Base-by-base conservation (phyloP, 2,113 vertebrate species). In the Gobiocypris rarus region DNA sequence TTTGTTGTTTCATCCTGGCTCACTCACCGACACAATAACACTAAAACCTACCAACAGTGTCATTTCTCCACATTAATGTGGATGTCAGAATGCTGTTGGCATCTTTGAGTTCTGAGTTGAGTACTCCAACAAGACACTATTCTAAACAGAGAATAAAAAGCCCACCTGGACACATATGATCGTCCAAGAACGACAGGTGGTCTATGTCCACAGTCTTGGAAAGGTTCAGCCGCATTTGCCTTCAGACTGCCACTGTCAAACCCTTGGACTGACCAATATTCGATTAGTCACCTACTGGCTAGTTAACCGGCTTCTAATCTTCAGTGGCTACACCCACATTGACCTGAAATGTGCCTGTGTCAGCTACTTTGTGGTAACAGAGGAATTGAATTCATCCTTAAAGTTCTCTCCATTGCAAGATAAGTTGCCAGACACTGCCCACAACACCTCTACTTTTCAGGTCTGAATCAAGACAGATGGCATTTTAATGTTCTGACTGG, bases 101-200 rank as follows among this genome's bases (percentile, higher is more conserved):
- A 75, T 75, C 26, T 54, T 31, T 11, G 24, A 31, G 73, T 54
- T 17, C 22, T 41, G 34, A 69, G 8, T 11, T 38, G 17, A 34
- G 65, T 69, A 69, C 34, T 75, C 73, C 73, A 54, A 52, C 15
- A 54, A 26, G 50, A 52, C 15, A 50, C 71, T 19, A 14, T 75
- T 73, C 48, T 15, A 50, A 26, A 31, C 15, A 34, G 48, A 75
- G 15, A 75, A 75, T 75, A 75, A 75, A 75, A 52, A 31, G 73
- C 9, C 73, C 73, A 75, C 54, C 73, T 75, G 48, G 73, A 34
- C 45, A 52, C 17, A 54, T 9, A 11, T 31, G 8, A 75, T 52
- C 1, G 1, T 22, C 73, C 48, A 75, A 75, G 73, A 75, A 34
- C 2, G 17, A 31, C 73, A 75, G 48, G 48, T 48, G 9, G 48